Evolutionary conservation across 2,888 invertebrate species (phyloP).

Genomic region (Tryphoninae sp.): DNA sequence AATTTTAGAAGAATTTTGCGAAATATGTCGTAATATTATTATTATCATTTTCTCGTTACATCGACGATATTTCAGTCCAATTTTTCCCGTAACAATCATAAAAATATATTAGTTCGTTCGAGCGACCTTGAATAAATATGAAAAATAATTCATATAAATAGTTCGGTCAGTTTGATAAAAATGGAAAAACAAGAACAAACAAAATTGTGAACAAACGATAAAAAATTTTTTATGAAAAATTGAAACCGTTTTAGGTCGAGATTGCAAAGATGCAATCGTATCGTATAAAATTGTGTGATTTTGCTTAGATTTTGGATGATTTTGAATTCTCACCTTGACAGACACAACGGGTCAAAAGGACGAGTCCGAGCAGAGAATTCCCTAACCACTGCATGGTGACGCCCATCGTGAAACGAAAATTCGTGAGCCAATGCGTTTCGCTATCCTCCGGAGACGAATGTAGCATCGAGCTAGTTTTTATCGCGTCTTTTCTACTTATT

Average conservation of each 20-base stretch:
- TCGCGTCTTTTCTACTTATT: constrained; percentile 44
- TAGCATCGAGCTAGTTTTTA: constrained; percentile 20
- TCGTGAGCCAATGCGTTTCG: constrained; percentile 4
- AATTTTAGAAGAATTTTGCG: neutral
- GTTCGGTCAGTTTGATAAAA: no score
- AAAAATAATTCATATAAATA: no score
- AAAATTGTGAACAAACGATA: no score
- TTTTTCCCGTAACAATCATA: no score
- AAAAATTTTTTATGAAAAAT: no score
- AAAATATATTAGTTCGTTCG: no score
- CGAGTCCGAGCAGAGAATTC: constrained; percentile 37
- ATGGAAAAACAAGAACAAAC: no score
- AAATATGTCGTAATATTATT: neutral
- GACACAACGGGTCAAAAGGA: constrained; percentile 8
- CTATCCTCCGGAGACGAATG: constrained; percentile 26
- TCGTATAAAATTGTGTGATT: neutral
- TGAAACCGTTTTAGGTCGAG: no score
- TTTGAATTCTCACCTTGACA: constrained; percentile 31
- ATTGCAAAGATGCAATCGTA: no score
- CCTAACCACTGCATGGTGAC: constrained; percentile 49
- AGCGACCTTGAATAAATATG: no score
- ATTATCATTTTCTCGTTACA: neutral
- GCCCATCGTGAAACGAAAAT: constrained; percentile 33
- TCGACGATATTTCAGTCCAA: no score
- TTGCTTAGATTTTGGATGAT: neutral